Conservation (phyloP, 2,797 vertebrate species). For the Cynodonichthys magdalenae region DNA sequence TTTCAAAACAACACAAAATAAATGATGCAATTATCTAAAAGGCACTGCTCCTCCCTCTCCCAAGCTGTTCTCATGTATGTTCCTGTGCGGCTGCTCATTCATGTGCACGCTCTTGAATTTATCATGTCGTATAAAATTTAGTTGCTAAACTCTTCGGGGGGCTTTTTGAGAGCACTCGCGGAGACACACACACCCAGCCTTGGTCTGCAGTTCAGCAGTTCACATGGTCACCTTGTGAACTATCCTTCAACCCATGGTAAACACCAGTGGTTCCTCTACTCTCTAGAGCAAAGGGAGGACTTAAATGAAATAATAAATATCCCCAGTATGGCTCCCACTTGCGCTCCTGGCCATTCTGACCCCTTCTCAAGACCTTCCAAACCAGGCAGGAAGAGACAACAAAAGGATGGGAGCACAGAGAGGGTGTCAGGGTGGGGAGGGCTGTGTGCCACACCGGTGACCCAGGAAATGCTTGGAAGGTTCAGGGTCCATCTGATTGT, state of each 20-base stretch:
- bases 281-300: slow-evolving; percentile 67
- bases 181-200: slow-evolving; percentile 25
- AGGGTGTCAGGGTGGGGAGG: slow-evolving; percentile 44
- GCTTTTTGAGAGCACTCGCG: slow-evolving; percentile 43
- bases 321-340: slow-evolving; percentile 69
- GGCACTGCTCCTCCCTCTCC: slow-evolving; percentile 54
- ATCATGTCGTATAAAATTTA: slow-evolving; percentile 70
- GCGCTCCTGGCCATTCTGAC: slow-evolving; percentile 68
- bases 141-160: slow-evolving; percentile 66
- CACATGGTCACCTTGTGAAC: slow-evolving; percentile 74
- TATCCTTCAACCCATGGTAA: slow-evolving; percentile 64
- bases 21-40: slow-evolving; percentile 73
- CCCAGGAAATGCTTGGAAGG: slow-evolving; percentile 78
- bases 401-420: slow-evolving; percentile 51
- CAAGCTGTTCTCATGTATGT: slow-evolving; percentile 51
- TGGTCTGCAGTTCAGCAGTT: slow-evolving; percentile 73
- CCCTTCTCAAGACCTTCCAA: slow-evolving; percentile 79
- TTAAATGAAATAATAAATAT: slow-evolving; percentile 85
- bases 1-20: slow-evolving; percentile 72
- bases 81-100: slow-evolving; percentile 44
- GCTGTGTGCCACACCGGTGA: slow-evolving; percentile 70
- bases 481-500: slow-evolving; percentile 71
- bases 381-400: slow-evolving; percentile 61
- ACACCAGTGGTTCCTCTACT: slow-evolving; percentile 64
- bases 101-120: slow-evolving; percentile 54